Percentiles rank a stretch among this genome's conserved stretches.
Conservation (phyloP, 92 coral and sea anemone genomes). For the Bergia puertoricense region DNA sequence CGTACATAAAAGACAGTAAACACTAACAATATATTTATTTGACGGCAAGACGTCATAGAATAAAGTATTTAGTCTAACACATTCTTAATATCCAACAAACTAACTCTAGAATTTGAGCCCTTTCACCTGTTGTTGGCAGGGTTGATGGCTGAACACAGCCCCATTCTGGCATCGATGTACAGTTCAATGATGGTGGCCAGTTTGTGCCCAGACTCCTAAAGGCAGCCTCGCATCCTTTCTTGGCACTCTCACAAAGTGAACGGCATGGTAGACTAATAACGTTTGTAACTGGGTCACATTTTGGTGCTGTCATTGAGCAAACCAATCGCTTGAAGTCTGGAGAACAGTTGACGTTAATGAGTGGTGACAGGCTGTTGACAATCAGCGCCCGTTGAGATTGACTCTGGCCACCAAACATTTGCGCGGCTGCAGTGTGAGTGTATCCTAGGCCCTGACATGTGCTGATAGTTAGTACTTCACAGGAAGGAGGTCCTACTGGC, state of each 20-base stretch:
- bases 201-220: slow-evolving; percentile 2
- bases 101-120: no score
- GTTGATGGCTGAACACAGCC: background rate
- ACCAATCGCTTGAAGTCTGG: slow-evolving; percentile 7
- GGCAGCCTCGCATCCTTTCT: background rate
- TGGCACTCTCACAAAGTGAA: slow-evolving; percentile 20
- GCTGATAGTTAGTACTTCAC: background rate
- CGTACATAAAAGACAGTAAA: no score
- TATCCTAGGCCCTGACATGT: background rate
- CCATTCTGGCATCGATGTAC: slow-evolving; percentile 14
- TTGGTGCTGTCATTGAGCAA: slow-evolving; percentile 32
- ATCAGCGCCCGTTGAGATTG: background rate
- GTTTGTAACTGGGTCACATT: slow-evolving; percentile 32
- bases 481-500: background rate
- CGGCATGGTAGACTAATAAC: slow-evolving; percentile 23
- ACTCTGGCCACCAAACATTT: background rate
- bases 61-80: no score
- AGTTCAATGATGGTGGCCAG: slow-evolving; percentile 21
- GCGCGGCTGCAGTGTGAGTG: background rate
- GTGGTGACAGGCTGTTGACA: background rate
- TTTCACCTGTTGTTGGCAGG: background rate
- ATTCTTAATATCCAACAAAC: no score
- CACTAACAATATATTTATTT: no score
- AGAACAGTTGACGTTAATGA: slow-evolving; percentile 22
- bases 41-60: no score